Evolutionary conservation across 2,888 invertebrate species (phyloP).

Genomic region (Holacanthella duospinosa): DNA sequence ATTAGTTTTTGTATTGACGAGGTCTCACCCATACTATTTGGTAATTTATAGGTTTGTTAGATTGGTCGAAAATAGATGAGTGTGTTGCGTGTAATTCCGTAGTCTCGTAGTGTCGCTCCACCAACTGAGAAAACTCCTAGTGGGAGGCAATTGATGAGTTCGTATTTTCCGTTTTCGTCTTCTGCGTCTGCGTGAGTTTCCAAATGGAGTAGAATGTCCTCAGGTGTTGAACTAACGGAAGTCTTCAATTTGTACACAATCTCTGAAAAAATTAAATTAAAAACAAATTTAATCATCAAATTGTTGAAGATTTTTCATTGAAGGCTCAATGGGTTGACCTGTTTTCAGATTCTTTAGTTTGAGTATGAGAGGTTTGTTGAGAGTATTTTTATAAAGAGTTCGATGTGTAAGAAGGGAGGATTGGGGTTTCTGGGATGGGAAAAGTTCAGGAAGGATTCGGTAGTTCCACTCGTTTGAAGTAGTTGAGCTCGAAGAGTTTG

Average conservation of each 20-base stretch:
- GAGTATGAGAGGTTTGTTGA: background rate
- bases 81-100: constrained; percentile 15
- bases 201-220: constrained; percentile 9
- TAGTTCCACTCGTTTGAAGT: too few species aligned
- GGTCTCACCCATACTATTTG: background rate
- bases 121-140: constrained; percentile 4
- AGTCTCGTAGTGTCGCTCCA: constrained; percentile 8
- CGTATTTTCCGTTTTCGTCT: background rate
- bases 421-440: too few species aligned
- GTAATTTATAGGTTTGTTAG: background rate
- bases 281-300: too few species aligned
- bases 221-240: background rate
- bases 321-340: background rate
- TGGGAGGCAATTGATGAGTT: constrained; percentile 9
- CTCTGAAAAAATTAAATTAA: constrained; percentile 10
- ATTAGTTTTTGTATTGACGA: constrained; percentile 15
- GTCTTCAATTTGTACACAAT: constrained; percentile 2
- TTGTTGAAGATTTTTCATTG: background rate
- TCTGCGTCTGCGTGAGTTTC: background rate
- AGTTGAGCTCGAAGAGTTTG: too few species aligned
- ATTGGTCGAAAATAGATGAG: constrained; percentile 12
- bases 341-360: constrained; percentile 5
- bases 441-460: background rate
- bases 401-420: too few species aligned
- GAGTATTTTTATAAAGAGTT: background rate